Evolutionary conservation across 2,888 invertebrate species (phyloP), one percentile per base, ranked within the genome.

Genomic region (Hoplodrina blanda): DNA sequence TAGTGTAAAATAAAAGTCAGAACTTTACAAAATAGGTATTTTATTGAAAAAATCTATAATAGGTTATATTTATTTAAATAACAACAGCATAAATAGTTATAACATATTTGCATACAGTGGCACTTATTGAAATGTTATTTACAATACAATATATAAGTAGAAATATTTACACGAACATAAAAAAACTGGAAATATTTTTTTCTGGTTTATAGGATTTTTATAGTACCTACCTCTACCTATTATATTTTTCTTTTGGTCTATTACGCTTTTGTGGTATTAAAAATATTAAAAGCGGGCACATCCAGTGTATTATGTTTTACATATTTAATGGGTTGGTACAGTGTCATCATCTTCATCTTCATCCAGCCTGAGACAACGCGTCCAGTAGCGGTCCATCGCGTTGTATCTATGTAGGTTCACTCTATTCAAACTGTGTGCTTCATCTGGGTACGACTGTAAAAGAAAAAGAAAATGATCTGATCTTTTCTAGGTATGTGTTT

Each of bases 381-480:
- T 91, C 97, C 97, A 98, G 90, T 98, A 99, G 75, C 96, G 96
- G 86, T 98, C 98, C 96, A 99, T 97, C 0, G 98, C 97, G 85
- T 97, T 97, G 92, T 98, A 98, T 6, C 99, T 95, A 92, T 99
- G 99, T n/a, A 96, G 96, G 73, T 96, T 95, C 1, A 98, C 97
- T 17, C 97, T 97, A 0, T 89, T 87, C 82, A 99, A 94, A 46
- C 97, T 96, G 91, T 99, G 99, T 49, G 97, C 97, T 91, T 98
- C 98, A 91, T 99, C 99, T 0, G 99, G 97, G 88, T 99, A 99
- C 11, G 97, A 97, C 97, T 97, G 93, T 15, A 91, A 41, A 46
- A 46, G 17, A 46, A 2, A 46, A 46, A 46, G 0, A 46, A 17
- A 17, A 17, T 41, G 10, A 41, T 7, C 11, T 8, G 4, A 25